A percentile compares a stretch with the other conserved stretches of the same genome.
Conservation (phyloP, 2,888 invertebrate genomes). For the Pammene aurita region DNA sequence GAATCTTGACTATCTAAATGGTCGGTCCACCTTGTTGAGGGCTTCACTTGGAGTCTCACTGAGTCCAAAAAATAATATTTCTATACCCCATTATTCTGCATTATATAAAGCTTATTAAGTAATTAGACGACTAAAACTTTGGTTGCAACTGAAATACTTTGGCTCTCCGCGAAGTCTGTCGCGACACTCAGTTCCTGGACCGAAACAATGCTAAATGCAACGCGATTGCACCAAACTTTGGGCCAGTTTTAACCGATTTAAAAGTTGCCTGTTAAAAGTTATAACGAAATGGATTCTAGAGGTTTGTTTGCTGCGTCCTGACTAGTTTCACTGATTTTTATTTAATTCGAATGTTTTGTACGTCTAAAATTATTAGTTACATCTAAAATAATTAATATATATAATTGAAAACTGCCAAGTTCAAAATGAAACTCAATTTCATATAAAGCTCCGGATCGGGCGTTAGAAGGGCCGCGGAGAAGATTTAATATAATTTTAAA, state of each 20-base stretch:
- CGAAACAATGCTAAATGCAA: constrained; percentile 54
- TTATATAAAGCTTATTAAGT: neutral
- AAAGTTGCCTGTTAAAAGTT: constrained; percentile 50
- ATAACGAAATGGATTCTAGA: constrained; percentile 48
- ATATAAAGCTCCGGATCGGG: too few species aligned
- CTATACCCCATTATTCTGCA: too few species aligned
- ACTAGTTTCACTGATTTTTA: constrained; percentile 19
- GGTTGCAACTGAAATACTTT: neutral
- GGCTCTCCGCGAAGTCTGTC: neutral
- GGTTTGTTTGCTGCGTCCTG: constrained; percentile 44
- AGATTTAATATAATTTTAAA: too few species aligned
- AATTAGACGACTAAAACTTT: neutral
- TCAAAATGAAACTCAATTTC: too few species aligned
- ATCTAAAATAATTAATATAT: too few species aligned
- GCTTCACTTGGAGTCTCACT: too few species aligned
- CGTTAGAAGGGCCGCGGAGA: too few species aligned
- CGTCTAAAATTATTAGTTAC: too few species aligned
- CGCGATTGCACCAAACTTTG: constrained; percentile 61
- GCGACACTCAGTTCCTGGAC: constrained; percentile 55
- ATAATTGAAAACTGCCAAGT: too few species aligned
- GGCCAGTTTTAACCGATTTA: constrained; percentile 49
- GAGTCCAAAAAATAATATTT: too few species aligned
- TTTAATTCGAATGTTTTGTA: neutral
- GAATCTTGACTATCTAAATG: too few species aligned
- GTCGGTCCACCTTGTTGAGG: too few species aligned